Evolutionary conservation across 2,888 invertebrate species (phyloP).

Genomic region (Leucophenga montana): DNA sequence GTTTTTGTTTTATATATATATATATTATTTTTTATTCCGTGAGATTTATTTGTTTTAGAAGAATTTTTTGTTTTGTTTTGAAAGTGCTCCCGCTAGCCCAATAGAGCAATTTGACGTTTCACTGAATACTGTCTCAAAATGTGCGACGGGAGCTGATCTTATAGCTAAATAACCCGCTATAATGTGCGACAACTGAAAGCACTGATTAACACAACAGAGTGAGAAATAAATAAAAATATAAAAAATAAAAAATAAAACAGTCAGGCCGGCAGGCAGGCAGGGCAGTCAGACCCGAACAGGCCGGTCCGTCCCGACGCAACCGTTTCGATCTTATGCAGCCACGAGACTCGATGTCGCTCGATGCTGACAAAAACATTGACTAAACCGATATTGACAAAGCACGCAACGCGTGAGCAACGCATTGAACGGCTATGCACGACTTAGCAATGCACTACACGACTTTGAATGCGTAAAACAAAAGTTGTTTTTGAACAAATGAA

Average conservation of each 20-base stretch:
- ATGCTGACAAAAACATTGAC: background rate
- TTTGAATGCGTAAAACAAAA: background rate
- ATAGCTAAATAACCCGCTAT: constrained; percentile 53
- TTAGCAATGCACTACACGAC: too few species aligned
- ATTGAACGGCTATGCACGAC: too few species aligned
- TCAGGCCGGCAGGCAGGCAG: background rate
- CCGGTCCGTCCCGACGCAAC: too few species aligned
- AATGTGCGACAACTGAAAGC: constrained; percentile 26
- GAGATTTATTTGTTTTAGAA: background rate
- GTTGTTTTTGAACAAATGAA: constrained; percentile 10
- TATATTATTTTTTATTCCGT: constrained; percentile 14
- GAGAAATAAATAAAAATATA: background rate
- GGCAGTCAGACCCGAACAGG: too few species aligned
- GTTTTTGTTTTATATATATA: too few species aligned
- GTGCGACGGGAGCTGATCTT: constrained; percentile 53
- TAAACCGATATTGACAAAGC: background rate
- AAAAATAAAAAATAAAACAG: background rate
- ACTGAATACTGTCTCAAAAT: constrained; percentile 33
- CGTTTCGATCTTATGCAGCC: background rate
- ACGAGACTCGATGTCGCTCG: background rate
- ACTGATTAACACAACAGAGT: constrained; percentile 38
- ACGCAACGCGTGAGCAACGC: background rate
- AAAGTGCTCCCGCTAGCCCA: constrained; percentile 50
- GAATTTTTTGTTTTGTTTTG: too few species aligned
- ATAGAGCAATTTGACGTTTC: constrained; percentile 56